Base-by-base conservation (phyloP, 2,113 vertebrate genomes). In the Phylloscopus whistleri region DNA sequence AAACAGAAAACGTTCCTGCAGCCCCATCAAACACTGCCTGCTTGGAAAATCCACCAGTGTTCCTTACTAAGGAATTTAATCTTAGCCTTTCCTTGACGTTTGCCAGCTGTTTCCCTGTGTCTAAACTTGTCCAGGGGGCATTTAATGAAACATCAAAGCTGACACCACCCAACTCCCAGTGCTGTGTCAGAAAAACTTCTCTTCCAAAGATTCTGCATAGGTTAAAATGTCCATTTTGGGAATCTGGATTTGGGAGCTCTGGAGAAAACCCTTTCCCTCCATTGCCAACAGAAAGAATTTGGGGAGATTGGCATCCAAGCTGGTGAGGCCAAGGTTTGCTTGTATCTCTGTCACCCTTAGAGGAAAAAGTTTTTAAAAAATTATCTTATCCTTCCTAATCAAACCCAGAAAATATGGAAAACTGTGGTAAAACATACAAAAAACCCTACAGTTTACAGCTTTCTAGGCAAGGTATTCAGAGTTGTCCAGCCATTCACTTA, bases 381-480 rank as follows among this genome's bases (percentile, higher is more conserved):
- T 49, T 10, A 70, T 46, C 22, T 46, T 63, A 39, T 55, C 33
- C 41, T 63, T 39, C 49, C n/a, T 55, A 59, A 70, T 49, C 28
- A 85, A 70, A 49, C 9, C 19, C 35, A 66, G 21, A 13, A 56
- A 30, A 51, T 28, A 52, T 58, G 44, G 21, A 83, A 80, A 51
- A 59, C 4, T 24, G 5, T 31, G 35, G 27, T 16, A 52, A 81
- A 84, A 33, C 10, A 49, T 4, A 48, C 10, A 67, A 30, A 53
- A 10, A 5, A 0, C 4, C 16, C 13, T 16, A 1, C 1, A 51
- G 11, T n/a, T 82, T 58, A 35, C 31, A 78, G 12, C n/a, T 76
- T 80, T 28, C 21, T 44, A 82, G 14, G 37, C 35, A 74, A 19
- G 48, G 23, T 13, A 51, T 58, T 59, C 41, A 68, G 52, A 80